Conservation (phyloP, 2,797 vertebrate genomes). For the Etheostoma perlongum region DNA sequence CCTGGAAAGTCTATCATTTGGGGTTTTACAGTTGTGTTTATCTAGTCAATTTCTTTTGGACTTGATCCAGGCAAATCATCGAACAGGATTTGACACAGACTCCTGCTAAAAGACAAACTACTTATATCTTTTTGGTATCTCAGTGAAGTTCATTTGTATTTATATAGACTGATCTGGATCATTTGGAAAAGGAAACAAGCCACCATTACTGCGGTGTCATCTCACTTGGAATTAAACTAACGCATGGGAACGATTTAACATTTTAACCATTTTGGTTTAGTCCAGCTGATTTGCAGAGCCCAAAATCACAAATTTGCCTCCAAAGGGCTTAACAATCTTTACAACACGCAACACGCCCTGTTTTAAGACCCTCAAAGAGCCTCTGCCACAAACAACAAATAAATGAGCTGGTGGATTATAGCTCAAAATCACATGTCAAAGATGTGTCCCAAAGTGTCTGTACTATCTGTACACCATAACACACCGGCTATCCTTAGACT, state of each 20-base stretch:
- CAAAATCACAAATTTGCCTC: neutral
- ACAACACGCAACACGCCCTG: too few species aligned
- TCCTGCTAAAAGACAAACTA: neutral
- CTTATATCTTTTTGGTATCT: too few species aligned
- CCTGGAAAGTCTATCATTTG: conserved; percentile 1
- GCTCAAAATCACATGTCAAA: neutral
- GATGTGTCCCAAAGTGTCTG: neutral
- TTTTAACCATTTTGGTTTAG: too few species aligned
- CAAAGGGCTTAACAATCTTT: neutral
- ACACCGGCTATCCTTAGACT: too few species aligned
- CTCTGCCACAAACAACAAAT: neutral
- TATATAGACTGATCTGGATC: too few species aligned
- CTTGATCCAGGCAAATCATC: conserved; percentile 2
- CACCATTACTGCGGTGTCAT: too few species aligned
- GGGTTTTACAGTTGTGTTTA: neutral
- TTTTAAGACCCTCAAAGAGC: neutral
- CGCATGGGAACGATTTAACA: too few species aligned
- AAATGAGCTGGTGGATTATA: neutral
- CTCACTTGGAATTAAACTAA: too few species aligned
- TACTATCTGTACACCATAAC: neutral
- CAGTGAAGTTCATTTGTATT: too few species aligned
- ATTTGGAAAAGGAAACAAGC: too few species aligned
- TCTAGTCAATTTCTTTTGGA: neutral
- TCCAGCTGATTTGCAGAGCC: too few species aligned
- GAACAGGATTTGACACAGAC: conserved; percentile 12